phyloP scores from a whole-genome alignment of 1,140 invertebrate species.

The Drosophila simulans region DNA sequence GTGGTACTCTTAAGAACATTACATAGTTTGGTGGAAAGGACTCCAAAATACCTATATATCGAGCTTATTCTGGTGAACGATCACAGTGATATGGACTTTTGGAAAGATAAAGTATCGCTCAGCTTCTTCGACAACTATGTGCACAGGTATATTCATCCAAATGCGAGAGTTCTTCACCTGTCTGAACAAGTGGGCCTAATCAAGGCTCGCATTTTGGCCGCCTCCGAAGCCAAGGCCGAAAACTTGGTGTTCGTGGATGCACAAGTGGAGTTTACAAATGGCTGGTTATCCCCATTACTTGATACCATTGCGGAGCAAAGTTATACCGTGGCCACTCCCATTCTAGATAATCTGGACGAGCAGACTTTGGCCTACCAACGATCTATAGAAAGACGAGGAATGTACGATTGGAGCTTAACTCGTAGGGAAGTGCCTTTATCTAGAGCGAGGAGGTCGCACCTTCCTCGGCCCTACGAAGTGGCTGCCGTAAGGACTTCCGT shows the following conservation, averaged over 20 bases:
- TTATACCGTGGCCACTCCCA: constrained; percentile 4
- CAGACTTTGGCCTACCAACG: neutral
- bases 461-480: neutral
- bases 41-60: constrained; percentile 90
- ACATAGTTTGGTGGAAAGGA: constrained; percentile 91
- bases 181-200: constrained; percentile 39
- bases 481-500: constrained; percentile 8
- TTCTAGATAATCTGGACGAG: neutral
- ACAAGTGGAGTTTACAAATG: neutral
- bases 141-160: neutral
- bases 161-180: constrained; percentile 89
- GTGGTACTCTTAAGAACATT: constrained; percentile 93
- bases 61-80: constrained; percentile 97
- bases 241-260: constrained; percentile 6
- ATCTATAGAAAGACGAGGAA: neutral
- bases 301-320: constrained; percentile 2
- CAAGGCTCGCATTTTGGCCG: neutral
- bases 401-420: constrained; percentile 1
- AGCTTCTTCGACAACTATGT: constrained; percentile 87
- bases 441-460: neutral
- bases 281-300: neutral
- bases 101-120: constrained; percentile 70
- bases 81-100: constrained; percentile 87
- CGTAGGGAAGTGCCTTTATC: constrained; percentile 1
- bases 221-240: neutral